These are phyloP conservation scores for Pseudolycoriella hygida DNA, from an alignment of 2,888 invertebrate genomes.

Conservation along the genomic window DNA sequence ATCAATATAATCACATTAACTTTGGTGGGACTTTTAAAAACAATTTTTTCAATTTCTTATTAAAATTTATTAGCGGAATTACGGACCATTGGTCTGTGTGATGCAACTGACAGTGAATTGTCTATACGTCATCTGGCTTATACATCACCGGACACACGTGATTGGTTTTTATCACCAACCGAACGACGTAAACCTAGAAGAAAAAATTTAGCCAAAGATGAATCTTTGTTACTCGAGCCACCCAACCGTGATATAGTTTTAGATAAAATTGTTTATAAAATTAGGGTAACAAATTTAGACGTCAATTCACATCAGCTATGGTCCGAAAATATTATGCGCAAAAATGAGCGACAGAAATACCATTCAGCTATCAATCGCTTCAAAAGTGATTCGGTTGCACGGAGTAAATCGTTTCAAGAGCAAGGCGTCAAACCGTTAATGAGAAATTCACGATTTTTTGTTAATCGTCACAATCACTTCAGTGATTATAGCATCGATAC, in stretches of 20 bases:
- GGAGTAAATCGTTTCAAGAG: conserved; percentile 30
- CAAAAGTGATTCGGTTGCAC: conserved; percentile 11
- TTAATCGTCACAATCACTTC: conserved; percentile 12
- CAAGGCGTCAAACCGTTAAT: conserved; percentile 17
- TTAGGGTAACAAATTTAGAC: not conserved
- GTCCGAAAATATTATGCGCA: not conserved
- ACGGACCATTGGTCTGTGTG: conserved; percentile 18
- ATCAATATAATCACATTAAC: not conserved
- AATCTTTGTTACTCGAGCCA: not conserved
- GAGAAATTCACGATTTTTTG: conserved; percentile 14
- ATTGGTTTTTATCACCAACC: not conserved
- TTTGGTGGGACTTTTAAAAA: not conserved
- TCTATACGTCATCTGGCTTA: conserved; percentile 12
- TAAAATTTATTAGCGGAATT: conserved; percentile 18
- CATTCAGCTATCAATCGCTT: conserved; percentile 3
- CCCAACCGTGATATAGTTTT: not conserved
- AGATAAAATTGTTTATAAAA: not conserved
- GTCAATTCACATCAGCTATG: not conserved
- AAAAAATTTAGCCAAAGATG: not conserved
- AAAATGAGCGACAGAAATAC: conserved; percentile 4
- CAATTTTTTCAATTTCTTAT: not conserved
- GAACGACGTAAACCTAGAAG: not conserved
- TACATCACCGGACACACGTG: conserved; percentile 1
- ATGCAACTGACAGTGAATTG: conserved; percentile 15
- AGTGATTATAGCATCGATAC: conserved; percentile 25